Conservation (phyloP, 2,888 invertebrate species). For the Cosmorhoe ocellata region DNA sequence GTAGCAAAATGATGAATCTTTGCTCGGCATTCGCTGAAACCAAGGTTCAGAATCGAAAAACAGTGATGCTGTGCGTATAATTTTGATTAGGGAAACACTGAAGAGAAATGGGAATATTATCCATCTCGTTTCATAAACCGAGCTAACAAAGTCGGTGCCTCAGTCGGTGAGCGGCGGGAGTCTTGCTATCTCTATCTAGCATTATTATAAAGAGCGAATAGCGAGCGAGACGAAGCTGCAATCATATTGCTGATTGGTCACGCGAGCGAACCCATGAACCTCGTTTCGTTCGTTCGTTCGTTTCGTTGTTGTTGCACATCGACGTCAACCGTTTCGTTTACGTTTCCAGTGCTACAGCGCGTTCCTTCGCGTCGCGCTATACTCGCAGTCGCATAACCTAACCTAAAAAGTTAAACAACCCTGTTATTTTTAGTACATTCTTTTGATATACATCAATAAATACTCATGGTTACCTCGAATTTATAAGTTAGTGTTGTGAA, state of each 20-base stretch:
- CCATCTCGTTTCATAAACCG: conserved; percentile 39
- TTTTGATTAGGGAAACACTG: too few relatives aligned
- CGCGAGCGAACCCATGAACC: conserved; percentile 46
- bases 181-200: conserved; percentile 55
- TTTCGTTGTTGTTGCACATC: conserved; percentile 66
- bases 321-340: conserved; percentile 62
- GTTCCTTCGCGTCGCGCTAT: conserved; percentile 78
- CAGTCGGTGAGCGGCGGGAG: conserved; percentile 39
- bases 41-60: too few relatives aligned
- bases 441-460: conserved; percentile 58
- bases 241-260: conserved; percentile 46
- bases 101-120: too few relatives aligned
- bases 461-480: conserved; percentile 78
- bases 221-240: conserved; percentile 41
- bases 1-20: too few relatives aligned
- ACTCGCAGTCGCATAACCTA: conserved; percentile 56
- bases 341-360: conserved; percentile 71
- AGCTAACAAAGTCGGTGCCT: too few relatives aligned
- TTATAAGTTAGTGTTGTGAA: conserved; percentile 78
- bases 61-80: too few relatives aligned
- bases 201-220: conserved; percentile 41
- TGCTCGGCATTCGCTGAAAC: too few relatives aligned
- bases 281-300: conserved; percentile 33
- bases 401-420: conserved; percentile 72
- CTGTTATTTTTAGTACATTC: conserved; percentile 64